Evolutionary conservation across 2,888 invertebrate species (phyloP).

Genomic region (Polydrusus pterygomalis): DNA sequence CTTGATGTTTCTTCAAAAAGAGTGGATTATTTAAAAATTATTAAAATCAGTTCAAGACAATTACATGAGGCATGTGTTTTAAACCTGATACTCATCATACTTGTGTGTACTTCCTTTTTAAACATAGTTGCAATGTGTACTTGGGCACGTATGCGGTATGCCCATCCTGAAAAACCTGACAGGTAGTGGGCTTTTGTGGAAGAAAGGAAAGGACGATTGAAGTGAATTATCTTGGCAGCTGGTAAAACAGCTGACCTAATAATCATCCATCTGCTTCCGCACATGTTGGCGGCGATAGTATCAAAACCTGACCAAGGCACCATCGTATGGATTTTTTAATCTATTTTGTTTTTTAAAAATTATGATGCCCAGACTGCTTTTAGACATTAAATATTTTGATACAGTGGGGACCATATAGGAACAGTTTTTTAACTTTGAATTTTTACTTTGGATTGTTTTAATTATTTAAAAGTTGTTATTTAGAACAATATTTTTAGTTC

Average conservation of each 20-base stretch:
- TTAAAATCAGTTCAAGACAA: too few relatives aligned
- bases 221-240: conserved; percentile 63
- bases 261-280: conserved; percentile 69
- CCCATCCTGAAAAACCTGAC: conserved; percentile 26
- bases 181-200: conserved; percentile 40
- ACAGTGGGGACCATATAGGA: too few relatives aligned
- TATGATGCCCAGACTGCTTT: conserved; percentile 6
- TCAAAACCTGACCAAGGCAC: conserved; percentile 55
- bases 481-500: too few relatives aligned
- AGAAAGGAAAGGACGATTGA: conserved; percentile 38
- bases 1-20: too few relatives aligned
- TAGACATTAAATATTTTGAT: too few relatives aligned
- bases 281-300: conserved; percentile 62
- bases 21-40: too few relatives aligned
- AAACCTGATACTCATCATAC: neutral
- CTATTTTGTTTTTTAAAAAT: conserved; percentile 30
- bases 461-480: too few relatives aligned
- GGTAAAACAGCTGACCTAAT: conserved; percentile 67
- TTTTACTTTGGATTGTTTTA: too few relatives aligned
- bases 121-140: conserved; percentile 15
- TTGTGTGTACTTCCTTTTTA: conserved; percentile 9
- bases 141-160: conserved; percentile 10
- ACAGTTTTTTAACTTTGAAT: too few relatives aligned
- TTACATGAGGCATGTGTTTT: conserved; percentile 9
- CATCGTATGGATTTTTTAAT: conserved; percentile 28